Conservation (phyloP, 2,113 vertebrate genomes). For the Desmodus rotundus region DNA sequence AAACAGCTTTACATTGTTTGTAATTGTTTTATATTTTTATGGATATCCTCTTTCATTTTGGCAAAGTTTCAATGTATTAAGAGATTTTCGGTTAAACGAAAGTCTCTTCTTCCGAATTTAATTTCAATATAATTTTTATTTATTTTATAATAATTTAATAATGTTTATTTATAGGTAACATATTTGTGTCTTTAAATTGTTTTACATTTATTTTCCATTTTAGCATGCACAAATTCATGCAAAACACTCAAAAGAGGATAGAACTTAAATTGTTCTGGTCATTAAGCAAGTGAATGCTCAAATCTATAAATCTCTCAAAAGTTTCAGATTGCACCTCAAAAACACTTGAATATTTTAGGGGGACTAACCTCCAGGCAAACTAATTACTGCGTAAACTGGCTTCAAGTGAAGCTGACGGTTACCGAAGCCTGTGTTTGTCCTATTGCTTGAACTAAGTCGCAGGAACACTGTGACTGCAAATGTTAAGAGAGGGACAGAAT, state of each 20-base stretch:
- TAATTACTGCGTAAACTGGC: neutral
- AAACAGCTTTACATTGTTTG: neutral
- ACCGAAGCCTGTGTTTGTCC: neutral
- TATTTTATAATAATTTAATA: neutral
- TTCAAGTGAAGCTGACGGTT: neutral
- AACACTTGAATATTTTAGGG: neutral
- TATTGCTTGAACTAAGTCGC: neutral
- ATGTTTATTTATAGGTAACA: neutral
- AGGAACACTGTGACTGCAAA: neutral
- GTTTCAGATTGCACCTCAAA: neutral
- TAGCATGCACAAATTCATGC: neutral
- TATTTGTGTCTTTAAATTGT: neutral
- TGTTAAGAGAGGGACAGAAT: neutral
- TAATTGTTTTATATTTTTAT: neutral
- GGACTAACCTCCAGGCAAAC: neutral
- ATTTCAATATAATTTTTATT: neutral
- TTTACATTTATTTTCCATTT: constrained; percentile 15
- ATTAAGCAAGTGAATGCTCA: neutral
- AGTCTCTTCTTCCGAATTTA: neutral
- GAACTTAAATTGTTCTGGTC: neutral
- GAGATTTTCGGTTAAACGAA: neutral
- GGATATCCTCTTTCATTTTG: neutral
- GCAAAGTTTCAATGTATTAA: neutral
- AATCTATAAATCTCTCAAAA: neutral
- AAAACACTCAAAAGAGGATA: neutral